Base-by-base conservation (phyloP, 2,113 vertebrate genomes). In the Trogon surrucura region DNA sequence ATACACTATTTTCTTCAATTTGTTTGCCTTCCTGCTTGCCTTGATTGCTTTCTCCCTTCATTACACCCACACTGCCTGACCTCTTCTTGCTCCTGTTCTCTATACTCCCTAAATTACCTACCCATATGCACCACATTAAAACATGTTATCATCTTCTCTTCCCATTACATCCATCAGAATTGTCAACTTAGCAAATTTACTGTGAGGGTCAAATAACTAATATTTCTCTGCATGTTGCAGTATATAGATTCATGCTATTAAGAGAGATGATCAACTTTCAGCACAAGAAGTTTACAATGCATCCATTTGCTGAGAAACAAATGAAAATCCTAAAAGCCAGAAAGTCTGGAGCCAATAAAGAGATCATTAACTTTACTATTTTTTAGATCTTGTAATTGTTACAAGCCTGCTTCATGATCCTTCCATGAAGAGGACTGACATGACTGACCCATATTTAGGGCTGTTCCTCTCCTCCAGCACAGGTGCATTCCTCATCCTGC, bases 101-200 rank as follows among this genome's bases (percentile, higher is more conserved):
- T 79, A 54, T 96, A 91, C 93, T 95, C 95, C 92, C 85, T 94
- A 91, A 94, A 95, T 91, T 95, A 96, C 90, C 93, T 88, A 93
- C 83, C 95, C 95, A 96, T 96, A 92, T 96, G 93, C 80, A 96
- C 57, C 77, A 92, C 92, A 94, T 93, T 96, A 97, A 95, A 97
- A 96, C 77, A 93, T 88, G 88, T 93, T 94, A 96, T 92, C 90
- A 90, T 96, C 93, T 92, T 95, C 90, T 84, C 93, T 95, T 96
- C 83, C 88, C 83, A 96, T 94, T 95, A 92, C 91, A 95, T 95
- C 83, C 88, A 97, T 91, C 96, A 96, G 61, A 88, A 88, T 92
- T 92, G 88, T 84, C 93, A 95, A 82, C 85, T 95, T 95, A 30
- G 74, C 84, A 95, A 95, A 96, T 96, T 95, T 93, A 85, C 78